Evolutionary conservation across 2,888 invertebrate genomes (phyloP), one percentile per base, ranked within the genome.

Genomic region (Linnaemya vulpina): DNA sequence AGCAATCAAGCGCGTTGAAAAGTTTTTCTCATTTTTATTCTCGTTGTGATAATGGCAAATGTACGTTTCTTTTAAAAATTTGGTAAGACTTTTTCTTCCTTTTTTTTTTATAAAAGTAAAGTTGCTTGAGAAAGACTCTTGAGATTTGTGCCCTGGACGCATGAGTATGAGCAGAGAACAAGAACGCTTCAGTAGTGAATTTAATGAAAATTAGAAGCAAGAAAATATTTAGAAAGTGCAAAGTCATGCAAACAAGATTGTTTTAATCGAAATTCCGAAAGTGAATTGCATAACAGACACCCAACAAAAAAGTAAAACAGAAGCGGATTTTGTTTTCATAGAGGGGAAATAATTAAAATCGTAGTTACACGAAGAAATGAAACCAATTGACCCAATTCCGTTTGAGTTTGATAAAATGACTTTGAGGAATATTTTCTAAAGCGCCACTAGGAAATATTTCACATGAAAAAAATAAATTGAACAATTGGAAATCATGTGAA

Each of bases 41-140:
- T 53, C 22, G n/a, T 49, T 62, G 65, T 71, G 70, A 70, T 85
- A 75, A 58, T 82, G 71, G 82, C 51, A 78, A 77, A 43, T 68
- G 55, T 58, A 60, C 51, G 62, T 51, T 71, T 58, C 40, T 40
- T 25, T 58, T 65, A 43, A 4, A 53, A 46, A 73, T 51, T 75
- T 30, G 43, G 17, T 17, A 75, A 67, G 15, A 49, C 40, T 17
- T 60, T 55, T 62, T n/a, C n/a, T 30, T 30, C 30, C 30, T 73
- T n/a, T 25, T 65, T 58, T 5, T 43, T 5, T 17, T 43, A 15
- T 15, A 35, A 51, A 17, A 20, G 30, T 58, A 7, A 60, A 67
- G 78, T 82, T 85, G 85, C 85, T 75, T 71, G 75, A 82, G 60
- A 40, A 78, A 85, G 51, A 22, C 82, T 75, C 78, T 84, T 78